phyloP scores from a whole-genome alignment of 2,113 vertebrate species.

The Podocnemis expansa region DNA sequence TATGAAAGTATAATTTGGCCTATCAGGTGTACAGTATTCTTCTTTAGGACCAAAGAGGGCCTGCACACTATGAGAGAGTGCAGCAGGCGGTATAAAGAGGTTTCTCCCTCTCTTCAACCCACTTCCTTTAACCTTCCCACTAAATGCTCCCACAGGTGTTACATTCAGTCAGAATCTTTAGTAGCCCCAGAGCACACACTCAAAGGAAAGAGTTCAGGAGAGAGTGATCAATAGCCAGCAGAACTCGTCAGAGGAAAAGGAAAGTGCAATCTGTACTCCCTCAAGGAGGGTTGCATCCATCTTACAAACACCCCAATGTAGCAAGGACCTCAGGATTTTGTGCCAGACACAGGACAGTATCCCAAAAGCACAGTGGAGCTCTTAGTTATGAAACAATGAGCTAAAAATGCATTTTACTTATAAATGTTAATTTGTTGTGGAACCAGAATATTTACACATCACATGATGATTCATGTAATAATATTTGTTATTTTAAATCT shows the following conservation, averaged over 20 bases:
- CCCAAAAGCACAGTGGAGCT: neutral
- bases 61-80: neutral
- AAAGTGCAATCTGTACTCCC: neutral
- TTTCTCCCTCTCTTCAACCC: neutral
- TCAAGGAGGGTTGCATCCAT: neutral
- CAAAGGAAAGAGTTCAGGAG: neutral
- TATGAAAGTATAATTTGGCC: neutral
- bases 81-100: neutral
- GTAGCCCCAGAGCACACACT: neutral
- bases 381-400: neutral
- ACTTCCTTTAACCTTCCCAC: neutral
- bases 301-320: neutral
- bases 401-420: neutral
- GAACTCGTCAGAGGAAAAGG: neutral
- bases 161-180: neutral
- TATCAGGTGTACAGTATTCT: neutral
- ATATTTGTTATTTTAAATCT: neutral
- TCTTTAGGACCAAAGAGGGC: neutral
- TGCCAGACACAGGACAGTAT: neutral
- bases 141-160: neutral
- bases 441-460: neutral
- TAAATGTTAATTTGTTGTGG: neutral
- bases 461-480: neutral
- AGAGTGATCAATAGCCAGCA: neutral
- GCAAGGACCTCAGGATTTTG: neutral